phyloP scores from a whole-genome alignment of 2,113 vertebrate genomes.

The Anas platyrhynchos region DNA sequence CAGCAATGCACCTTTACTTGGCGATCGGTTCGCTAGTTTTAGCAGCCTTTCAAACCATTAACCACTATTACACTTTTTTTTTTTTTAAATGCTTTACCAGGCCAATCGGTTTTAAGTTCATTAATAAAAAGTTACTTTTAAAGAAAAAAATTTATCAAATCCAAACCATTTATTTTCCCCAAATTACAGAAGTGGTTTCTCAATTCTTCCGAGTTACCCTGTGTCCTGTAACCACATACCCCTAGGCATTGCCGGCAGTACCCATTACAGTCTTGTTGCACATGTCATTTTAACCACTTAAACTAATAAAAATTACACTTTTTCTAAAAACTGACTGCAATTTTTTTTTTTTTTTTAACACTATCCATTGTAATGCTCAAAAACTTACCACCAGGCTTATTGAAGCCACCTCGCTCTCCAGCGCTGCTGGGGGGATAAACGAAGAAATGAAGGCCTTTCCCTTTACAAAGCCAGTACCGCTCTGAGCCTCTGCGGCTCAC shows the following conservation, averaged over 20 bases:
- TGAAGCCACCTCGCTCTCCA: slow-evolving; percentile 99
- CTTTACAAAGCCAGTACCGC: slow-evolving; percentile 98
- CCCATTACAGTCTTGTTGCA: slow-evolving; percentile 80
- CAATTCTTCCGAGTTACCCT: slow-evolving; percentile 74
- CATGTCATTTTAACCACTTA: slow-evolving; percentile 79
- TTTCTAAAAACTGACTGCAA: slow-evolving; percentile 78
- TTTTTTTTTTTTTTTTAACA: slow-evolving; percentile 80
- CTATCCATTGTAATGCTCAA: slow-evolving; percentile 98
- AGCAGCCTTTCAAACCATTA: slow-evolving; percentile 77
- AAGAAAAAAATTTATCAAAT: background rate
- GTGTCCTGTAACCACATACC: slow-evolving; percentile 79
- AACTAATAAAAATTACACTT: slow-evolving; percentile 78
- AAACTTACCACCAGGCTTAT: slow-evolving; percentile 99
- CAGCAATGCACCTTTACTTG: slow-evolving; percentile 72
- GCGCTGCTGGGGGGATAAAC: slow-evolving; percentile 99
- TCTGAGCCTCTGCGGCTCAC: slow-evolving; percentile 95
- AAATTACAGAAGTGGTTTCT: slow-evolving; percentile 81
- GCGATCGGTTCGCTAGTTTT: slow-evolving; percentile 63
- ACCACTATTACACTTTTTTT: slow-evolving; percentile 50
- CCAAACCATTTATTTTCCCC: slow-evolving; percentile 72
- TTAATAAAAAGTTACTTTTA: slow-evolving; percentile 60
- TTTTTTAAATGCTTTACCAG: slow-evolving; percentile 56
- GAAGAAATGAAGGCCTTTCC: slow-evolving; percentile 99
- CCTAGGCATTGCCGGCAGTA: slow-evolving; percentile 86
- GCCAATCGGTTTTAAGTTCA: slow-evolving; percentile 74